Percentiles rank a stretch among this genome's conserved stretches.
Evolutionary conservation across 2,797 vertebrate species (phyloP).

Genomic region (Siniperca obscura): DNA sequence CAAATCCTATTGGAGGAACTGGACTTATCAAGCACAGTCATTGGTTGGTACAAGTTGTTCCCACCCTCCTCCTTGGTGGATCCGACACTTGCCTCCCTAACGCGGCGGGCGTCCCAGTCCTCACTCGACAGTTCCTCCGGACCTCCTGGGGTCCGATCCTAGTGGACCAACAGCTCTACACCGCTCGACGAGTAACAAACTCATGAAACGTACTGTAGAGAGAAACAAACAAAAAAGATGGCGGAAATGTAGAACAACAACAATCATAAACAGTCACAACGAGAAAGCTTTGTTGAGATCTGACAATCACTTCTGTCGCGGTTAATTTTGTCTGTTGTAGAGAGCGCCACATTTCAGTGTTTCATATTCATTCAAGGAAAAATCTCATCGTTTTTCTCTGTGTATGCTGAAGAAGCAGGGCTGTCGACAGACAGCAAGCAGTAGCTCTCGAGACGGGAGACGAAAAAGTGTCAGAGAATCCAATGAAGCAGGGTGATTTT

Average conservation of each 20-base stretch:
- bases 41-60: slow-evolving; percentile 99
- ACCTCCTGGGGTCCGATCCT: slow-evolving; percentile 93
- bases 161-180: slow-evolving; percentile 83
- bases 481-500: slow-evolving; percentile 78
- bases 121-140: slow-evolving; percentile 96
- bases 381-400: slow-evolving; percentile 58
- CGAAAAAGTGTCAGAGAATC: slow-evolving; percentile 50
- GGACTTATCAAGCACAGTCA: slow-evolving; percentile 98
- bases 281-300: slow-evolving; percentile 94
- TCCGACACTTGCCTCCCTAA: slow-evolving; percentile 95
- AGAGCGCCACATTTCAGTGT: slow-evolving; percentile 75
- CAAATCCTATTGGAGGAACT: slow-evolving; percentile 98
- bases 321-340: slow-evolving; percentile 84
- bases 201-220: slow-evolving; percentile 56
- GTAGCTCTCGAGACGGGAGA: slow-evolving; percentile 47
- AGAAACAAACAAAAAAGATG: slow-evolving; percentile 41
- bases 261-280: slow-evolving; percentile 84
- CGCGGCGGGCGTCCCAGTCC: slow-evolving; percentile 95
- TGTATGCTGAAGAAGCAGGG: slow-evolving; percentile 64
- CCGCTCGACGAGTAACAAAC: slow-evolving; percentile 43
- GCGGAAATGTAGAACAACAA: slow-evolving; percentile 75
- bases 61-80: slow-evolving; percentile 98
- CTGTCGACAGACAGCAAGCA: slow-evolving; percentile 79
- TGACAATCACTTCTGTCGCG: slow-evolving; percentile 95
- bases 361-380: slow-evolving; percentile 68